Evolutionary conservation across 1,140 invertebrate genomes (phyloP).

Genomic region (Nebria ingens): DNA sequence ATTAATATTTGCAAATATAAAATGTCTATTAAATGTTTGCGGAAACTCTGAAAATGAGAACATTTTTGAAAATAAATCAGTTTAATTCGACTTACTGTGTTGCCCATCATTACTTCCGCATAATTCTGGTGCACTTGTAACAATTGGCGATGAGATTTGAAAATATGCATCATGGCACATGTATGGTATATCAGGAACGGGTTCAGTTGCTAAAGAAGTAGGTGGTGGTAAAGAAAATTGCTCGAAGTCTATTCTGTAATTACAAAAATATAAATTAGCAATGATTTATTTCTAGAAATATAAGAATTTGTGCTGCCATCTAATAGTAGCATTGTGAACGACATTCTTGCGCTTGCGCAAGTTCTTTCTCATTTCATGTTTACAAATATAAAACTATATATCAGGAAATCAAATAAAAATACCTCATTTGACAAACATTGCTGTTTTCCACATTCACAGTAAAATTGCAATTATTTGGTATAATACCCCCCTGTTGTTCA

Average conservation of each 20-base stretch:
- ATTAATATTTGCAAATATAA: no score
- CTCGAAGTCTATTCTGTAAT: conserved; percentile 21
- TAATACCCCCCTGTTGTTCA: conserved; percentile 10
- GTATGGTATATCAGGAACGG: conserved; percentile 13
- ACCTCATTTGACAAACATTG: conserved; percentile 30
- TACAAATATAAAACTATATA: no score
- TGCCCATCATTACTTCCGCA: conserved; percentile 26
- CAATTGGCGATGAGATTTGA: background rate
- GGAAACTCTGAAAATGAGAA: no score
- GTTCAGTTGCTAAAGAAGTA: no score
- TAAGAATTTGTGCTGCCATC: no score
- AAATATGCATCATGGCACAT: conserved; percentile 12
- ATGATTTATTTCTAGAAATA: conserved; percentile 5
- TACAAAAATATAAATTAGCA: background rate
- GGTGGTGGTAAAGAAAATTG: conserved; percentile 17
- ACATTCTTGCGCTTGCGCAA: no score
- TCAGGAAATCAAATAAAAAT: no score
- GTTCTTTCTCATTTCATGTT: no score
- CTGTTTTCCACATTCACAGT: conserved; percentile 21
- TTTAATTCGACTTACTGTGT: conserved; percentile 27
- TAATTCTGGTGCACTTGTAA: conserved; percentile 18
- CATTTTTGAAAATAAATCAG: no score
- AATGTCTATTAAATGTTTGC: no score
- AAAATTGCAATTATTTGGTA: conserved; percentile 18
- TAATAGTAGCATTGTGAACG: no score